Evolutionary conservation across 35 echinoderm and acorn worm genomes (phyloP).

Genomic region (Lytechinus variegatus): DNA sequence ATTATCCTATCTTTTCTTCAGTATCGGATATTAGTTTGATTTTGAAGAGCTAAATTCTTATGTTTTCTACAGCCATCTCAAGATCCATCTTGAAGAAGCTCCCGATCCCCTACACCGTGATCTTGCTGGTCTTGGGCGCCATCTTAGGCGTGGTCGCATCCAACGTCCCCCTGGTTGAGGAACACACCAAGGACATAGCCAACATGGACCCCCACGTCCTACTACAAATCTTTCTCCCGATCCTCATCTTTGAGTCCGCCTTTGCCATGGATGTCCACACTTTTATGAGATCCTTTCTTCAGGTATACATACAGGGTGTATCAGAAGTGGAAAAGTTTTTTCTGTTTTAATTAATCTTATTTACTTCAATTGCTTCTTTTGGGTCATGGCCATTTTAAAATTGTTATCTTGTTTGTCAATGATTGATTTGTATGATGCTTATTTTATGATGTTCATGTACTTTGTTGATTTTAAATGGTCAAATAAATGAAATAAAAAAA

Average conservation of each 20-base stretch:
- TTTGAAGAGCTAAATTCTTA: too few relatives aligned
- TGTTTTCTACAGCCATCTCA: constrained; percentile 64
- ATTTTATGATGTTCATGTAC: too few relatives aligned
- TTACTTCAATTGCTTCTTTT: too few relatives aligned
- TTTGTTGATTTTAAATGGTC: too few relatives aligned
- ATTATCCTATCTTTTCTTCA: too few relatives aligned
- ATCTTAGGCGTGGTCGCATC: constrained; percentile 68
- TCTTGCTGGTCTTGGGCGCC: constrained; percentile 77
- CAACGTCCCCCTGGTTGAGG: constrained; percentile 30
- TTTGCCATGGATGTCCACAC: constrained; percentile 99
- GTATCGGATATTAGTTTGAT: too few relatives aligned
- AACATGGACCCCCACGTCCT: constrained; percentile 93
- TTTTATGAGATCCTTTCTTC: constrained; percentile 80
- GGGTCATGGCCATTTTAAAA: too few relatives aligned
- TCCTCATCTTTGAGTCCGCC: constrained; percentile 97
- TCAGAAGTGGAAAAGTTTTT: too few relatives aligned
- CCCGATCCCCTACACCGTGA: constrained; percentile 93
- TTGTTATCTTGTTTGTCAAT: too few relatives aligned
- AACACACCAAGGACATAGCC: constrained; percentile 69
- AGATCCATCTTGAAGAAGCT: constrained; percentile 79
- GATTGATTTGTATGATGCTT: too few relatives aligned
- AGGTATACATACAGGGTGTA: constrained; percentile 57
- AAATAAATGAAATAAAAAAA: too few relatives aligned
- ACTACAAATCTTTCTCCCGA: constrained; percentile 87
- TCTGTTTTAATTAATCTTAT: too few relatives aligned